phyloP scores from a whole-genome alignment of 2,113 vertebrate genomes.

The Pleuronectes platessa region DNA sequence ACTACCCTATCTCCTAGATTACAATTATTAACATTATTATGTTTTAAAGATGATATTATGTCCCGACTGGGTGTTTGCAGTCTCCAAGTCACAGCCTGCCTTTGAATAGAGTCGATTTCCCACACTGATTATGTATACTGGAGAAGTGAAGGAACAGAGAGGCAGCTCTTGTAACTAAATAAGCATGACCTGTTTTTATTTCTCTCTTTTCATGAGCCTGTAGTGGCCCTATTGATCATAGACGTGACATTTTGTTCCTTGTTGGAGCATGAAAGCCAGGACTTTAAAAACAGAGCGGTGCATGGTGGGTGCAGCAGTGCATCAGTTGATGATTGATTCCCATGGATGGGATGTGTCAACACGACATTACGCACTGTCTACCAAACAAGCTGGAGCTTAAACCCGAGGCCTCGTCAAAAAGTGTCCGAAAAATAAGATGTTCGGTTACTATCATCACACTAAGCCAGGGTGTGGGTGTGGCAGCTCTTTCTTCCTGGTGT shows the following conservation, averaged over 20 bases:
- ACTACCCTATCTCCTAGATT: too few species aligned
- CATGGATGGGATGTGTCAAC: neutral
- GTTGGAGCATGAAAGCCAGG: neutral
- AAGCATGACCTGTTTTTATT: slow-evolving; percentile 56
- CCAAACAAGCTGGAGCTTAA: neutral
- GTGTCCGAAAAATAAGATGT: neutral
- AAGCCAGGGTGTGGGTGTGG: neutral
- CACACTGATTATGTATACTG: slow-evolving; percentile 48
- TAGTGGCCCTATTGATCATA: slow-evolving; percentile 12
- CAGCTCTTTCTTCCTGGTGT: neutral
- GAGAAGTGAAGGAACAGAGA: slow-evolving; percentile 34
- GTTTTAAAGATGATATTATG: neutral
- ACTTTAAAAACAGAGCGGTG: neutral
- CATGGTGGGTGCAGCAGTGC: neutral
- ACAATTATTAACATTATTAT: too few species aligned
- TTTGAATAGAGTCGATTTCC: slow-evolving; percentile 42
- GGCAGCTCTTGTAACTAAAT: slow-evolving; percentile 47
- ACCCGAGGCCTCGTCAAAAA: neutral
- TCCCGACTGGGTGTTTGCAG: neutral
- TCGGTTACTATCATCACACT: neutral
- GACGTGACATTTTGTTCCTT: slow-evolving; percentile 15
- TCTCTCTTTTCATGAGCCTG: neutral
- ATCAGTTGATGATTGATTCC: neutral
- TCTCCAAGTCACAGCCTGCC: neutral
- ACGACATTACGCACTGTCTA: neutral